Evolutionary conservation across 2,888 invertebrate genomes (phyloP).

Genomic region (Callimorpha dominula): DNA sequence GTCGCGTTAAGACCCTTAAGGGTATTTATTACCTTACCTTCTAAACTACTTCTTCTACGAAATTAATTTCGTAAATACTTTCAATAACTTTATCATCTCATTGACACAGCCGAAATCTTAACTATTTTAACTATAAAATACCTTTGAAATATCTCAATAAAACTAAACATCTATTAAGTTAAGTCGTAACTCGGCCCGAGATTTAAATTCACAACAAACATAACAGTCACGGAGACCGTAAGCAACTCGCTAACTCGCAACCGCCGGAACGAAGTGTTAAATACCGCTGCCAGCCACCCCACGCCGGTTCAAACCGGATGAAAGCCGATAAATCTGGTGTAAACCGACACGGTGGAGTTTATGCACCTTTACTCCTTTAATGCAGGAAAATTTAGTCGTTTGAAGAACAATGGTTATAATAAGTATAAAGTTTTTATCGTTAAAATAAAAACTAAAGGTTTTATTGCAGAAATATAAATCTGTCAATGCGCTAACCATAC

Average conservation of each 20-base stretch:
- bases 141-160: conserved; percentile 11
- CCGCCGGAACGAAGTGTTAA: conserved; percentile 73
- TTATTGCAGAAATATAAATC: background rate
- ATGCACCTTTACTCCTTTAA: conserved; percentile 42
- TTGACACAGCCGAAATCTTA: background rate
- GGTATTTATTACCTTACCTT: too few relatives aligned
- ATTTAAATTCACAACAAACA: conserved; percentile 35
- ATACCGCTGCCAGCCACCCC: conserved; percentile 64
- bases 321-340: conserved; percentile 60
- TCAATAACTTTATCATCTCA: background rate
- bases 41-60: too few relatives aligned
- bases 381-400: background rate
- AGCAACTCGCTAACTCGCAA: conserved; percentile 57
- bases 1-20: too few relatives aligned
- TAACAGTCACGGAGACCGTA: conserved; percentile 41
- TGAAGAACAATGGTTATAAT: background rate
- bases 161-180: conserved; percentile 1
- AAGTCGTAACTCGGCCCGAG: conserved; percentile 4
- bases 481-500: too few relatives aligned
- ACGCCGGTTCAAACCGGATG: conserved; percentile 60
- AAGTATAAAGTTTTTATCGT: too few relatives aligned
- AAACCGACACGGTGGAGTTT: conserved; percentile 49
- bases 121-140: background rate
- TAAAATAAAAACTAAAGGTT: background rate
- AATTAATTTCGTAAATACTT: too few relatives aligned